A percentile compares a stretch with the other conserved stretches of the same genome.
phyloP scores from a whole-genome alignment of 2,888 invertebrate species.

The Ennomos fuscantarius region DNA sequence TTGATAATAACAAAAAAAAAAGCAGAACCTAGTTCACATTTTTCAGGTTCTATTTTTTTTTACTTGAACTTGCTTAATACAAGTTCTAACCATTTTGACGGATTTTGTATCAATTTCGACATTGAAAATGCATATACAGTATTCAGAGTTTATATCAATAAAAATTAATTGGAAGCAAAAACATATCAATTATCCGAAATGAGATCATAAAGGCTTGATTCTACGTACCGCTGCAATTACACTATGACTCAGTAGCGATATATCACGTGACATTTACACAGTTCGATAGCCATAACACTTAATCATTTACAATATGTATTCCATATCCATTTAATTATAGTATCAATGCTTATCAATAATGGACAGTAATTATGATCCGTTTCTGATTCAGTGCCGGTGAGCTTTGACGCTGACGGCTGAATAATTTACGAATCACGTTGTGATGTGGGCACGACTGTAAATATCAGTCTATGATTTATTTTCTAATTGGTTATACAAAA shows the following conservation, averaged over 20 bases:
- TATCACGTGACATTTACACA: slow-evolving; percentile 43
- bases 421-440: neutral
- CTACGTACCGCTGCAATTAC: slow-evolving; percentile 39
- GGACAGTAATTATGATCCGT: slow-evolving; percentile 56
- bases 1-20: too few species aligned
- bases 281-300: slow-evolving; percentile 41
- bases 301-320: slow-evolving; percentile 48
- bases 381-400: slow-evolving; percentile 33
- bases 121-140: neutral
- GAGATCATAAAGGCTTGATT: slow-evolving; percentile 40
- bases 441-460: too few species aligned
- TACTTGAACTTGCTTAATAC: too few species aligned
- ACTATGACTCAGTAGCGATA: slow-evolving; percentile 39
- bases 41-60: too few species aligned
- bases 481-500: too few species aligned
- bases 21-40: too few species aligned
- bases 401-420: slow-evolving; percentile 9
- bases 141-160: slow-evolving; percentile 28
- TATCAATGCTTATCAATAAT: slow-evolving; percentile 63
- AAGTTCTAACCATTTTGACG: too few species aligned
- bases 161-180: slow-evolving; percentile 38
- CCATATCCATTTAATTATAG: slow-evolving; percentile 53
- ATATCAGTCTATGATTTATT: too few species aligned
- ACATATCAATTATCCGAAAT: slow-evolving; percentile 40
- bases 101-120: too few species aligned